phyloP scores from a whole-genome alignment of 2,888 invertebrate genomes.

The Pristionchus entomophagus region DNA sequence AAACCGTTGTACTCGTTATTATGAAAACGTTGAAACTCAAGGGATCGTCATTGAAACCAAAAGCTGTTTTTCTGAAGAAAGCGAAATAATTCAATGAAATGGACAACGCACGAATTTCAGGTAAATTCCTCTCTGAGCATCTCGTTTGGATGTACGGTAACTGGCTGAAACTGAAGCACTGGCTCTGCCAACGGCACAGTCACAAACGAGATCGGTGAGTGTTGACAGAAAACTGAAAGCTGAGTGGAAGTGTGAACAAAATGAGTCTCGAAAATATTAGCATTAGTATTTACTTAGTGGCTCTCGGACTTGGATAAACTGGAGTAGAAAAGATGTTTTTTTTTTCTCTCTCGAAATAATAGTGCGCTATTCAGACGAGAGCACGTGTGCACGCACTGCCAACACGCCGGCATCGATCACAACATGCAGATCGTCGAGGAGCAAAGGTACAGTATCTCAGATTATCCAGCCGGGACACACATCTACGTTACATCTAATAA shows the following conservation, averaged over 20 bases:
- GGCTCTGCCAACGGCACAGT: conserved; percentile 49
- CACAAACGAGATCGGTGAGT: conserved; percentile 41
- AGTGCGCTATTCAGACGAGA: conserved; percentile 57
- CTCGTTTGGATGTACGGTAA: conserved; percentile 75
- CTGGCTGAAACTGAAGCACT: conserved; percentile 71
- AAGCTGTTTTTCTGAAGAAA: neutral
- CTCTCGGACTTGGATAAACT: no score
- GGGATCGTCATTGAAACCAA: neutral
- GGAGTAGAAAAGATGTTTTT: neutral
- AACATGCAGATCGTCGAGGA: conserved; percentile 72
- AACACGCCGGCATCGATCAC: conserved; percentile 66
- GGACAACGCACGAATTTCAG: conserved; percentile 52
- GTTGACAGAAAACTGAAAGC: no score
- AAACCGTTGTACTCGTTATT: neutral
- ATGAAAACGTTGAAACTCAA: neutral
- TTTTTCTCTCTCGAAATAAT: neutral
- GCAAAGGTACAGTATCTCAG: conserved; percentile 59
- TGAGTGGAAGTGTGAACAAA: no score
- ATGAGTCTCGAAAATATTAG: no score
- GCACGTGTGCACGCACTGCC: conserved; percentile 74
- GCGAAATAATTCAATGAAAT: neutral
- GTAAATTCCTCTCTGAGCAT: conserved; percentile 75
- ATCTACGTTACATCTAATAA: no score
- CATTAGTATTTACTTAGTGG: no score
- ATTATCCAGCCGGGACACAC: no score